phyloP scores from a whole-genome alignment of 2,113 vertebrate genomes.

The Dromiciops gliroides region DNA sequence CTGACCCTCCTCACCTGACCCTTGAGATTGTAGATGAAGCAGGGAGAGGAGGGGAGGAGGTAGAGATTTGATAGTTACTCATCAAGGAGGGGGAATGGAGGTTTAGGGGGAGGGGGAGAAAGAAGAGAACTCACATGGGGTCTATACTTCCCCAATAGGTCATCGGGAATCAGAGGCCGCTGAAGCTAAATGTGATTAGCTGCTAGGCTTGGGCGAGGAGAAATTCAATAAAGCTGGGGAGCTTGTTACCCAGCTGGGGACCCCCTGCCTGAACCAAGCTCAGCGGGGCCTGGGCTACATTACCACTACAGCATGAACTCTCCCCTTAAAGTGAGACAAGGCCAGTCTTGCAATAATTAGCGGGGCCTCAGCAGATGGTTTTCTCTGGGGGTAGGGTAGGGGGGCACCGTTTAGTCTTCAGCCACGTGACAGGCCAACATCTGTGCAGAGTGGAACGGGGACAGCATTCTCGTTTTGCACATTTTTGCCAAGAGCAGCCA shows the following conservation, averaged over 20 bases:
- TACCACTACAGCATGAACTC: slow-evolving; percentile 70
- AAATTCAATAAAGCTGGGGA: slow-evolving; percentile 73
- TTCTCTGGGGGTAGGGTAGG: slow-evolving; percentile 63
- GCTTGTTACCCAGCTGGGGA: slow-evolving; percentile 78
- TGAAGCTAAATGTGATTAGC: slow-evolving; percentile 52
- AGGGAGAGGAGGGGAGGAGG: background rate
- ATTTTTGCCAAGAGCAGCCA: background rate
- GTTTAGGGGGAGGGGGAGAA: background rate
- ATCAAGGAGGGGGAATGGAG: background rate
- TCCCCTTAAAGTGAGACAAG: slow-evolving; percentile 70
- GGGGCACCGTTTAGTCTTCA: slow-evolving; percentile 77
- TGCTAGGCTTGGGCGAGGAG: slow-evolving; percentile 36
- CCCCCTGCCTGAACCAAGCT: slow-evolving; percentile 72
- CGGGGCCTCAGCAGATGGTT: slow-evolving; percentile 83
- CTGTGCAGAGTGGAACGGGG: slow-evolving; percentile 61
- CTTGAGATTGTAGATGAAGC: background rate
- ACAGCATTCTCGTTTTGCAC: background rate
- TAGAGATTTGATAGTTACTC: background rate
- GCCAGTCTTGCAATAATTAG: slow-evolving; percentile 76
- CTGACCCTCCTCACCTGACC: background rate
- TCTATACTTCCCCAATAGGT: slow-evolving; percentile 12
- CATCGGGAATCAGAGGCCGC: slow-evolving; percentile 57
- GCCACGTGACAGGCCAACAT: slow-evolving; percentile 70
- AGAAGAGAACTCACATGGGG: background rate
- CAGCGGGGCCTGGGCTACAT: slow-evolving; percentile 48